Conservation (phyloP, 2,797 vertebrate genomes). For the Tenualosa thibaudeaui region DNA sequence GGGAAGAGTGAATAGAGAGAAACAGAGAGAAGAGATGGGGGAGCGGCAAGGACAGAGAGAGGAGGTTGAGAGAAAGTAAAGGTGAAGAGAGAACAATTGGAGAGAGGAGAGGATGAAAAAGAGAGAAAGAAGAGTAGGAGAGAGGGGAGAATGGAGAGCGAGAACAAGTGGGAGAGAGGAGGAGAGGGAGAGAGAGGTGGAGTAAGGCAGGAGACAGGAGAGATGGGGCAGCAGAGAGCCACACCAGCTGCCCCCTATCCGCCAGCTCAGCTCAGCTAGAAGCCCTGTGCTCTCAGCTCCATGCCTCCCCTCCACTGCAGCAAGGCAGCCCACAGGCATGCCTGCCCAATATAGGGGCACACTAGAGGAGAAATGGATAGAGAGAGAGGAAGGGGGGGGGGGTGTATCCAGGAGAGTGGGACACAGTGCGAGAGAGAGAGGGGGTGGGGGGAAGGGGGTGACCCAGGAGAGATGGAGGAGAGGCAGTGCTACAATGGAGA, state of each 20-base stretch:
- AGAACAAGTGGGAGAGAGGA: background rate
- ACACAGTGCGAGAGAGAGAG: background rate
- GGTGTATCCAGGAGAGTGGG: too few species aligned
- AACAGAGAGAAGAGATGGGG: background rate
- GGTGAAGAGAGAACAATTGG: background rate
- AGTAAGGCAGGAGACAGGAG: background rate
- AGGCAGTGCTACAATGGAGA: background rate
- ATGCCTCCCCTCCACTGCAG: background rate
- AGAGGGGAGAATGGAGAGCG: background rate
- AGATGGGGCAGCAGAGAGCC: constrained; percentile 18
- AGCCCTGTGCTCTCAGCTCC: background rate
- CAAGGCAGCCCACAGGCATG: background rate
- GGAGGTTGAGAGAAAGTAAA: background rate
- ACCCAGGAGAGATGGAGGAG: too few species aligned
- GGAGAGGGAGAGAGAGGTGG: background rate
- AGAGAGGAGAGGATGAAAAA: background rate
- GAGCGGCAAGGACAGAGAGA: background rate
- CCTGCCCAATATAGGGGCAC: background rate
- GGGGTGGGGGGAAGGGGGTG: too few species aligned
- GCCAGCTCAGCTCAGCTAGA: background rate
- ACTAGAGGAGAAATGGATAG: background rate
- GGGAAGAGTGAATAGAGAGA: background rate
- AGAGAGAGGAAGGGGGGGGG: background rate
- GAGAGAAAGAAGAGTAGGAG: background rate
- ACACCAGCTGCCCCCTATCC: constrained; percentile 50